Evolutionary conservation across 2,888 invertebrate genomes (phyloP), one percentile per base, ranked within the genome.

Genomic region (Sesamia inferens): DNA sequence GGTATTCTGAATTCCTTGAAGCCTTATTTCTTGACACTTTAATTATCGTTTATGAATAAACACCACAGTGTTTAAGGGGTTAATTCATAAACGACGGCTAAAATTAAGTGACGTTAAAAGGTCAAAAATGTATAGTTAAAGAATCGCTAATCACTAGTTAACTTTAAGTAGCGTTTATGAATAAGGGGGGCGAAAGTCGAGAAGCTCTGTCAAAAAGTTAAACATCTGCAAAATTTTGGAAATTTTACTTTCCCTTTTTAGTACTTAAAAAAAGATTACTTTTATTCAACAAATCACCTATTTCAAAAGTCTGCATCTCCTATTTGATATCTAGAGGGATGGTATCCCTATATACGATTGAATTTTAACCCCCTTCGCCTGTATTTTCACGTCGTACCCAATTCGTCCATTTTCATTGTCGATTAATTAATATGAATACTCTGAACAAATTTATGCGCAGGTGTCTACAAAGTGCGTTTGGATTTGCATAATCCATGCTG

Each of bases 401-500:
- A 68, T 57, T 57, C 75, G 51, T 81, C 44, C 42, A 51, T 76
- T 67, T 65, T 79, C 47, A 74, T 68, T 22, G 48, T 39, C 62
- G 62, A 68, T 65, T 62, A 76, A 55, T 54, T 58, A 65, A 58
- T 47, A 64, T 62, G 55, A 65, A 22, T 22, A 55, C 31, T 22
- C 47, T 63, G 71, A 39, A 54, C 51, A 0, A 44, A 70, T 78
- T 39, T 58, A 76, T 76, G 71, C 78, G 39, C 24, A 14, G 58
- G 24, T 63, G 61, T 59, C 51, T 70, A 55, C 44, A 55, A 54
- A 71, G 63, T 65, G 71, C 54, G 54, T 59, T n/a, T 8, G 22
- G n/a, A 62, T 54, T 68, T 71, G 58, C 61, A 61, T 71, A 66
- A 79, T 63, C 62, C 55, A 64, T 63, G 71, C 10, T 54, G 44